A percentile compares a stretch with the other conserved stretches of the same genome.
phyloP scores from a whole-genome alignment of 2,797 vertebrate genomes.

The Taenioides sp. region DNA sequence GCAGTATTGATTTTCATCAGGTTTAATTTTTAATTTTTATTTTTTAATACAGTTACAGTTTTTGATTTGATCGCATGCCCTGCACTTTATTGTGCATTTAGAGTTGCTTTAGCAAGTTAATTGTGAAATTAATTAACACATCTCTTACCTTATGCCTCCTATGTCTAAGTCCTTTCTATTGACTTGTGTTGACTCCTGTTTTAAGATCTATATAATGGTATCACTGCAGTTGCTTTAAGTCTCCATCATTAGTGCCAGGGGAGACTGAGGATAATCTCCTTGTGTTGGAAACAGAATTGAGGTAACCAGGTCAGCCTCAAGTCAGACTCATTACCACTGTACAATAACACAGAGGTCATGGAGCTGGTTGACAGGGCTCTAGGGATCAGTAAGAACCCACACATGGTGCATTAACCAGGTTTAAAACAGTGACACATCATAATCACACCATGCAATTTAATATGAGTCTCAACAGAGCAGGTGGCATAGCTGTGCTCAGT shows the following conservation, averaged over 20 bases:
- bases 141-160: not conserved
- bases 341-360: slow-evolving; percentile 6
- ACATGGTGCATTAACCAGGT: slow-evolving; percentile 5
- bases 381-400: slow-evolving; percentile 24
- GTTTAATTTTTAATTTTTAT: too few relatives aligned
- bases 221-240: not conserved
- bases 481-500: not conserved
- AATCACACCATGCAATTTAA: not conserved
- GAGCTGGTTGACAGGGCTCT: slow-evolving; percentile 37
- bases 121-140: not conserved
- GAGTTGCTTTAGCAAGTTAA: too few relatives aligned
- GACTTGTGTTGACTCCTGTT: not conserved
- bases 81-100: too few relatives aligned
- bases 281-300: slow-evolving; percentile 50
- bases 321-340: slow-evolving; percentile 32
- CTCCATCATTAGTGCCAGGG: not conserved
- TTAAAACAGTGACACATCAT: not conserved
- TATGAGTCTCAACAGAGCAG: not conserved
- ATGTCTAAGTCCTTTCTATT: not conserved
- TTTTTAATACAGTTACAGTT: too few relatives aligned
- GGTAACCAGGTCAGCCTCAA: slow-evolving; percentile 69
- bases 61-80: too few relatives aligned
- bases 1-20: too few relatives aligned
- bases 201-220: not conserved
- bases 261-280: slow-evolving; percentile 28